These are phyloP conservation scores for Ageneiosus marmoratus DNA, from an alignment of 2,113 vertebrate genomes.

Conservation along the genomic window DNA sequence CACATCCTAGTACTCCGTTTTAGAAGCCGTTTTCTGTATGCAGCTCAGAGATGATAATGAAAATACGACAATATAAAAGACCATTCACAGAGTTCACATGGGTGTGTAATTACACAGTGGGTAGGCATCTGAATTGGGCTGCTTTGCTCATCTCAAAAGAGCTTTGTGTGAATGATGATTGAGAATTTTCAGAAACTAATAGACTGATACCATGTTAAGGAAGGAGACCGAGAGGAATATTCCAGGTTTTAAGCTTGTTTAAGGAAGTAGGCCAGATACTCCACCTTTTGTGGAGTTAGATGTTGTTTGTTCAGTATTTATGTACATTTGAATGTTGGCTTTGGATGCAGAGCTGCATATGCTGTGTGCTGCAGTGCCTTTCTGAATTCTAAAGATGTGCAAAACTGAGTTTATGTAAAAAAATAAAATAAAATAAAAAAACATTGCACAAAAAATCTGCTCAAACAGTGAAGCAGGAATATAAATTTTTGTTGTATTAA, in stretches of 20 bases:
- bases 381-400: not conserved
- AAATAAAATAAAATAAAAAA: too few species aligned
- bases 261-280: not conserved
- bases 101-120: constrained; percentile 14
- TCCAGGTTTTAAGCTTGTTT: not conserved
- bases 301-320: not conserved
- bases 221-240: not conserved
- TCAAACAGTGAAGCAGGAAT: not conserved
- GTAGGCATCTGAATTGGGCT: not conserved
- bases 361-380: not conserved
- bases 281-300: not conserved
- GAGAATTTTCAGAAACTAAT: constrained; percentile 4
- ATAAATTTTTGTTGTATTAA: not conserved
- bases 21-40: constrained; percentile 11
- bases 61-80: not conserved
- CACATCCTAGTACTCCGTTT: constrained; percentile 3
- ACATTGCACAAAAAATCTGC: not conserved
- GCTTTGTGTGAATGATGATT: constrained; percentile 24
- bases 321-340: not conserved
- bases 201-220: not conserved
- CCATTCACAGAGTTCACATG: not conserved
- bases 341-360: not conserved
- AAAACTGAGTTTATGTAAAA: not conserved
- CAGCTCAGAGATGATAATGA: not conserved
- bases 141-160: constrained; percentile 7